Base-by-base conservation (phyloP, 2,797 vertebrate species). In the Eptatretus atami region DNA sequence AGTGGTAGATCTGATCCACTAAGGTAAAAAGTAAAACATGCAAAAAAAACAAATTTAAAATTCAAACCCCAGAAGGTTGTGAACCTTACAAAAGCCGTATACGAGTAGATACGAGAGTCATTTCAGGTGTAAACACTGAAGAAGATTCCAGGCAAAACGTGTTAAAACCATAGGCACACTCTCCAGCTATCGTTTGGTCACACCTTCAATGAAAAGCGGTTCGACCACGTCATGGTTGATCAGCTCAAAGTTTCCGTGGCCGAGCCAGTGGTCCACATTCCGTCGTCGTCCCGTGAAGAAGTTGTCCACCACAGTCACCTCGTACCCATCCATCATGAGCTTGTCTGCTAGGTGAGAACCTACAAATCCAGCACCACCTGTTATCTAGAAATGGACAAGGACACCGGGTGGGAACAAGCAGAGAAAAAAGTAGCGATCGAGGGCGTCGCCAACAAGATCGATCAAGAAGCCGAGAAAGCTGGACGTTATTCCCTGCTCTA, bases 271-370 rank as follows among this genome's bases (percentile, higher is more conserved):
- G 71, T 98, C 92, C 71, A 98, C 92, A 3, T 98, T 98, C 71
- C 92, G 82, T 74, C 95, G 95, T 67, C 92, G 81, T 67, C 92
- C 92, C 2, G 87, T 98, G 78, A 98, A 98, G 76, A 98, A 98
- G 79, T 98, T 98, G 80, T 96, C 92, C 69, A 98, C 88, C 73
- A 98, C 92, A 1, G 87, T 98, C 69, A 98, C 82, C 73, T 98
- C 92, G 54, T 98, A 88, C 71, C 92, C 92, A n/a, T 96, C 92
- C 92, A 98, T 98, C 92, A 98, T 96, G 73, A 98, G 80, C 71
- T 96, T 95, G 75, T 98, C 90, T 52, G 90, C 86, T 70, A 98
- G 79, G 73, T 98, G 92, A 69, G 92, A 98, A 67, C 92, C 92
- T 70, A 98, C 92, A 67, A 98, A 98, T 64, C 92, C 92, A 15